These are phyloP conservation scores for Dendrolimus houi DNA, from an alignment of 2,888 invertebrate species.

Conservation along the genomic window DNA sequence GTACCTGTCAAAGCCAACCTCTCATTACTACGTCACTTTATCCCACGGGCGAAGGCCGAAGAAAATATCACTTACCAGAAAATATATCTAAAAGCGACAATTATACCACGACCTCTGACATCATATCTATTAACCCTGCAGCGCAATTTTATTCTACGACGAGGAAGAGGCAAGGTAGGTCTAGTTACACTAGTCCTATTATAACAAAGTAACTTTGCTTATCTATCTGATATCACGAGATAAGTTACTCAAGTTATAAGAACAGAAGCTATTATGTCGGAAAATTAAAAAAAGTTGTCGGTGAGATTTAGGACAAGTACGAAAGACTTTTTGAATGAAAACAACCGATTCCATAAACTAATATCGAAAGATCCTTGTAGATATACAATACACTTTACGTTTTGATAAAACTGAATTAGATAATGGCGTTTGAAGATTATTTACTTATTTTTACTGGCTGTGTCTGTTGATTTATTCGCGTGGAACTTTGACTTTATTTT, in stretches of 20 bases:
- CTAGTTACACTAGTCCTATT: conserved; percentile 35
- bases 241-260: conserved; percentile 18
- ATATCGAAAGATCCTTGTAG: no score
- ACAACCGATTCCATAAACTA: not conserved
- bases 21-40: conserved; percentile 47
- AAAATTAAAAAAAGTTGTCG: conserved; percentile 10
- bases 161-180: conserved; percentile 9
- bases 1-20: conserved; percentile 55
- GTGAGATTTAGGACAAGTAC: not conserved
- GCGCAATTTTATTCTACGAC: conserved; percentile 3
- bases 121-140: conserved; percentile 9
- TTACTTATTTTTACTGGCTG: no score
- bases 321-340: not conserved
- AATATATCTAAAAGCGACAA: conserved; percentile 42
- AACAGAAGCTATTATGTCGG: conserved; percentile 5
- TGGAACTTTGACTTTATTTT: no score
- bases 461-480: no score
- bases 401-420: no score
- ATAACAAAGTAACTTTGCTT: conserved; percentile 38
- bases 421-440: no score
- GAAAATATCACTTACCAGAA: conserved; percentile 58
- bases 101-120: conserved; percentile 22
- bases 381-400: no score
- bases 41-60: conserved; percentile 27
- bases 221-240: conserved; percentile 21